Percentiles rank a stretch among this genome's conserved stretches.
Evolutionary conservation across 2,797 vertebrate genomes (phyloP).

Genomic region (Muscicapa striata): DNA sequence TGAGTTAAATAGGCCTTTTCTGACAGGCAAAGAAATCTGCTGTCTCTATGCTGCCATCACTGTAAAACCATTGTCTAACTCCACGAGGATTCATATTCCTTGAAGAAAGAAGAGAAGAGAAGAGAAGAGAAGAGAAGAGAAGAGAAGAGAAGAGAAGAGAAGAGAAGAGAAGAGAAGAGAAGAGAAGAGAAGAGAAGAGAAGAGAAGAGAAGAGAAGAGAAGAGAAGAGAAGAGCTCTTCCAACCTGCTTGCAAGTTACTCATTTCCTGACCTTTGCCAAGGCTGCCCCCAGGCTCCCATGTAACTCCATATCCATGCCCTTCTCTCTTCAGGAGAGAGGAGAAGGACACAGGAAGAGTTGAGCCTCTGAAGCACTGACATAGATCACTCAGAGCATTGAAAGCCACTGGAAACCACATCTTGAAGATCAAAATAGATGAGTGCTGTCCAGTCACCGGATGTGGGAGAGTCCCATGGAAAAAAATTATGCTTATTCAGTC

Average conservation of each 20-base stretch:
- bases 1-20: neutral
- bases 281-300: accelerated
- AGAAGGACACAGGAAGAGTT: neutral
- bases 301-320: neutral
- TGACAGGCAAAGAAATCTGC: neutral
- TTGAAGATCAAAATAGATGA: neutral
- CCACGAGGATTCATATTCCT: neutral
- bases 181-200: no score
- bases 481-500: neutral
- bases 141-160: no score
- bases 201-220: no score
- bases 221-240: no score
- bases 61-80: accelerated
- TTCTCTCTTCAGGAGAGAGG: neutral
- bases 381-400: neutral
- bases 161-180: no score
- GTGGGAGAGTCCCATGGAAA: neutral
- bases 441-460: accelerated
- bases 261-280: neutral
- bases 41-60: neutral
- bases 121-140: no score
- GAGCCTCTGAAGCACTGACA: neutral
- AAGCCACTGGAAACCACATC: neutral
- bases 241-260: neutral
- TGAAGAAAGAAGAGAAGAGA: neutral